Evolutionary conservation across 2,888 invertebrate species (phyloP).

Genomic region (Pharmacophagus antenor): DNA sequence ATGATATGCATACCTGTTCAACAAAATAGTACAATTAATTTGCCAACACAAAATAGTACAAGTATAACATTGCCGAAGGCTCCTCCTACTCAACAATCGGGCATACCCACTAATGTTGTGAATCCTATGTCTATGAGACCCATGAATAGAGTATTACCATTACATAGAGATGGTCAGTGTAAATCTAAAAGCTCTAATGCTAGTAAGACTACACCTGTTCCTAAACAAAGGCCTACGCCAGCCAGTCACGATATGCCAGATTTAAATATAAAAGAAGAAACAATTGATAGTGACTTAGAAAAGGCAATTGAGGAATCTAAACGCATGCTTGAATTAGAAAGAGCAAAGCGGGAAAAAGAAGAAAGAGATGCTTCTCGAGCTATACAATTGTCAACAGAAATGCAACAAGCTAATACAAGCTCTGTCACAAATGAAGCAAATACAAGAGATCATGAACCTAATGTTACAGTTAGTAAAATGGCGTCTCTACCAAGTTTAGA

Average conservation of each 20-base stretch:
- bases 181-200: constrained; percentile 59
- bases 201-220: constrained; percentile 46
- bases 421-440: constrained; percentile 43
- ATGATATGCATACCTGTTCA: constrained; percentile 71
- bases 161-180: constrained; percentile 85
- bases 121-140: constrained; percentile 85
- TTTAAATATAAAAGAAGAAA: constrained; percentile 75
- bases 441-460: constrained; percentile 42
- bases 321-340: constrained; percentile 73
- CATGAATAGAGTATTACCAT: constrained; percentile 89
- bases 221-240: constrained; percentile 60
- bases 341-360: constrained; percentile 69
- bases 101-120: constrained; percentile 86
- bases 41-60: constrained; percentile 74
- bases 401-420: constrained; percentile 61
- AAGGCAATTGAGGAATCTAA: constrained; percentile 77
- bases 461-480: constrained; percentile 53
- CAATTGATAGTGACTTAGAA: constrained; percentile 75
- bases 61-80: constrained; percentile 83
- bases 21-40: constrained; percentile 69
- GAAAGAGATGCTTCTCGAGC: constrained; percentile 66
- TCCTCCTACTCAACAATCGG: constrained; percentile 80
- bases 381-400: constrained; percentile 59
- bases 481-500: constrained; percentile 66
- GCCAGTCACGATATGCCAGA: constrained; percentile 77